phyloP scores from a whole-genome alignment of 2,797 vertebrate genomes.

The Lutjanus campechanus region DNA sequence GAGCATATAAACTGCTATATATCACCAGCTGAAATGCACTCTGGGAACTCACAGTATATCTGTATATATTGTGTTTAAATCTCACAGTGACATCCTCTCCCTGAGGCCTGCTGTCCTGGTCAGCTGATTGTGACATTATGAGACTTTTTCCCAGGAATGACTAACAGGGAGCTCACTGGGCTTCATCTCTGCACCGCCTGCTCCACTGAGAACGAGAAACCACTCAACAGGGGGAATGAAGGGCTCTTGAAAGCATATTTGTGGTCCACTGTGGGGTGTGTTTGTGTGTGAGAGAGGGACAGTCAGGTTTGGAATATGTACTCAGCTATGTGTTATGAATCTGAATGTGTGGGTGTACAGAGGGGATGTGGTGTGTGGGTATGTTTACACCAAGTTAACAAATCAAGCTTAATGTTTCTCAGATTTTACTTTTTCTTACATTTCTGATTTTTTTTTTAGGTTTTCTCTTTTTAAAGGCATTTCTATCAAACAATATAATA shows the following conservation, averaged over 20 bases:
- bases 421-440: background rate
- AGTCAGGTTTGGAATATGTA: conserved; percentile 58
- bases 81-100: conserved; percentile 4
- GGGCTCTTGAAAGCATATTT: conserved; percentile 73
- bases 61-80: conserved; percentile 30
- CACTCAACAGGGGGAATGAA: conserved; percentile 52
- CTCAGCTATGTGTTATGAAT: conserved; percentile 46
- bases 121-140: conserved; percentile 36
- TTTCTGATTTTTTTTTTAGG: no score
- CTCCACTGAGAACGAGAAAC: conserved; percentile 51
- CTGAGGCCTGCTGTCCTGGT: conserved; percentile 9
- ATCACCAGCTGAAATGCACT: background rate
- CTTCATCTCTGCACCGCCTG: conserved; percentile 31
- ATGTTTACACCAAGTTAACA: conserved; percentile 15
- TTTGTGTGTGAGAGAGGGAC: conserved; percentile 57
- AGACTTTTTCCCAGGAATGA: conserved; percentile 36
- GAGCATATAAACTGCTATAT: background rate
- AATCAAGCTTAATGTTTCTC: background rate
- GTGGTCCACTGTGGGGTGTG: conserved; percentile 66
- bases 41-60: conserved; percentile 6
- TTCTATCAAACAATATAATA: background rate
- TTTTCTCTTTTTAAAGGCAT: background rate
- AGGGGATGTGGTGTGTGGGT: conserved; percentile 1
- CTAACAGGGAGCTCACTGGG: conserved; percentile 24
- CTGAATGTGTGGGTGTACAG: conserved; percentile 35